Percentiles rank a stretch among this genome's conserved stretches.
Conservation (phyloP, 2,888 invertebrate genomes). For the Chamaedrilus cognettii region DNA sequence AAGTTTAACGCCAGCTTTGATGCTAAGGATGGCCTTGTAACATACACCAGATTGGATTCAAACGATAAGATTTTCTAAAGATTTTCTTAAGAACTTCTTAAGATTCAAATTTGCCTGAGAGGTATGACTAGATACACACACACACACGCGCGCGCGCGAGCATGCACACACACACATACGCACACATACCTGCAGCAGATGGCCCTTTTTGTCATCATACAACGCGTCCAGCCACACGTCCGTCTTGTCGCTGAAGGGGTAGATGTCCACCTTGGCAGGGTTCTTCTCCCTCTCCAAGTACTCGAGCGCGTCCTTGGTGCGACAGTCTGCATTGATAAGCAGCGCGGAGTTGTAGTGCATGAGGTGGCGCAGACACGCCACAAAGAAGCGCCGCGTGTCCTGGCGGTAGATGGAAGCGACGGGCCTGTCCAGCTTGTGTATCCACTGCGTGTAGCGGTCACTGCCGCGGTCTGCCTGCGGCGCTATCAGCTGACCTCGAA, state of each 20-base stretch:
- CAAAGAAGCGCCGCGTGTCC: slow-evolving; percentile 14
- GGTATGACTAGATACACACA: too few species aligned
- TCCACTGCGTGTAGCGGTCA: slow-evolving; percentile 29
- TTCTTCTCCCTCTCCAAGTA: slow-evolving; percentile 35
- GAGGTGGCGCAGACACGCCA: slow-evolving; percentile 25
- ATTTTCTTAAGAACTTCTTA: too few species aligned
- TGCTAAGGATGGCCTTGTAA: too few species aligned
- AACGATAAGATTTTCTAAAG: too few species aligned
- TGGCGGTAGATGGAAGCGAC: slow-evolving; percentile 14
- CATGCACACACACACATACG: too few species aligned
- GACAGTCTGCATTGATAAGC: slow-evolving; percentile 52
- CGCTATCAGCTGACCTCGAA: slow-evolving; percentile 2
- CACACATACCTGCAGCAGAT: slow-evolving; percentile 1
- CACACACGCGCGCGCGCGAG: too few species aligned
- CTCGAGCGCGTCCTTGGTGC: slow-evolving; percentile 46
- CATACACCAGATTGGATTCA: too few species aligned
- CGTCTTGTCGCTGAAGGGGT: slow-evolving; percentile 9
- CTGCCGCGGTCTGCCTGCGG: slow-evolving; percentile 13
- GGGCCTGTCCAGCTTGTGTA: slow-evolving; percentile 17
- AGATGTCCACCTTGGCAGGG: slow-evolving; percentile 7
- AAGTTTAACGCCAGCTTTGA: too few species aligned
- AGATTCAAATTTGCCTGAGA: too few species aligned
- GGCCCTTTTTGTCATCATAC: slow-evolving; percentile 23
- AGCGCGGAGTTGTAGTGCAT: slow-evolving; percentile 47
- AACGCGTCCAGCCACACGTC: slow-evolving; percentile 17